Evolutionary conservation across 2,113 vertebrate species (phyloP), one percentile per base, ranked within the genome.

Genomic region (Triplophysa tibetana): DNA sequence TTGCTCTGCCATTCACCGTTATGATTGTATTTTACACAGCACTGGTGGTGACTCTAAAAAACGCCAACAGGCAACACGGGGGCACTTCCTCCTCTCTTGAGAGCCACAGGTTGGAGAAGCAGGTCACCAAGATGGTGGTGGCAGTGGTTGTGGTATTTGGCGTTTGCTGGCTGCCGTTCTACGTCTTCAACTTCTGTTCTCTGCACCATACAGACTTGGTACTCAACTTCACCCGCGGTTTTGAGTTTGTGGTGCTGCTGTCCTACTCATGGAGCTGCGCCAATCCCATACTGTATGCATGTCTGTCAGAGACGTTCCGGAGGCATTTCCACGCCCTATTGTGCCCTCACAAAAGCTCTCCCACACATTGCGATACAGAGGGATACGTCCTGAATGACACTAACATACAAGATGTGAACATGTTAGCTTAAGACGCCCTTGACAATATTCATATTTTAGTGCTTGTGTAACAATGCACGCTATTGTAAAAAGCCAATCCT

Each of bases 201-300:
- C 66, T 90, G 43, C 63, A 82, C 14, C 84, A 81, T 19, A 75
- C 0, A 0, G 81, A 83, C 13, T 11, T 81, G 9, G 75, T 54
- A 0, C 45, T 79, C 2, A 60, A 74, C 23, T 90, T 93, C 23
- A 38, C 82, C 41, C 83, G 83, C 24, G 87, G 86, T 0, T 94
- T 94, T 23, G 90, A 92, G 83, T 82, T 90, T 1, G 86, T 87
- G 33, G 91, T 94, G n/a, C 84, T 92, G 79, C 62, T 94, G 82
- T 94, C 93, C 0, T 94, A 94, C 80, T 90, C 90, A 0, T 93
- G 93, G 93, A 94, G 93, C 88, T 94, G 93, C 0, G 88, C 90
- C 4, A 94, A 94, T 80, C 93, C 93, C 41, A 89, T 94, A 54
- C 88, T 94, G 38, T 94, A 94, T 5, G 88, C 89, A 56, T 92